These are phyloP conservation scores for Scophthalmus maximus DNA, from an alignment of 2,113 vertebrate genomes.

Conservation along the genomic window DNA sequence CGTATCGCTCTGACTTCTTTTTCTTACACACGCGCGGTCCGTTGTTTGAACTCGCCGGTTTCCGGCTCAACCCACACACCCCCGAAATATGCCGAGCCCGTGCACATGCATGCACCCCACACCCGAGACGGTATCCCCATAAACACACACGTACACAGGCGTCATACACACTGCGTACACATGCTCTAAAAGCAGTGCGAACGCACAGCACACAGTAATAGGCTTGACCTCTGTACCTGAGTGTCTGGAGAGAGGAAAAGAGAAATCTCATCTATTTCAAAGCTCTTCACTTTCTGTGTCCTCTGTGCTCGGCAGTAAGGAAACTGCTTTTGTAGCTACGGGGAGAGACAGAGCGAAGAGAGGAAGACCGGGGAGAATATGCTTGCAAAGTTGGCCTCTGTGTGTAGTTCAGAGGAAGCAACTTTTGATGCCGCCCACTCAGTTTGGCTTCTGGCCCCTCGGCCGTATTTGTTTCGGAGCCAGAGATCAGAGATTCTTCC, in stretches of 20 bases:
- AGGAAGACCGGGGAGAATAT: background rate
- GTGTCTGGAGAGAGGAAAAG: background rate
- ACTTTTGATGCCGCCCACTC: constrained; percentile 44
- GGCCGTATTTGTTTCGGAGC: constrained; percentile 14
- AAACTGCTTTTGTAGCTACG: constrained; percentile 8
- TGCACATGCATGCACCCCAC: background rate
- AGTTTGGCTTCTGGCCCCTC: constrained; percentile 26
- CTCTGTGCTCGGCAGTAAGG: background rate
- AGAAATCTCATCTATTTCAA: constrained; percentile 10
- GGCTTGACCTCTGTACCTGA: background rate
- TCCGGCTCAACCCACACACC: background rate
- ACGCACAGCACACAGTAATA: background rate
- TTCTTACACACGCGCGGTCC: too few species aligned
- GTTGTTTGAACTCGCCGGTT: too few species aligned
- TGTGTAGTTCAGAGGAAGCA: constrained; percentile 26
- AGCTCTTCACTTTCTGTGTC: background rate
- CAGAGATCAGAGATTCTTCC: constrained; percentile 42
- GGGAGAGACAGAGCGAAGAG: background rate
- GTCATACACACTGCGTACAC: background rate
- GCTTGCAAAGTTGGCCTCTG: constrained; percentile 41
- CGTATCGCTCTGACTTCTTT: too few species aligned
- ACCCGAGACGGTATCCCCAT: background rate
- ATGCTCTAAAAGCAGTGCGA: background rate
- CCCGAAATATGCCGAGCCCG: background rate
- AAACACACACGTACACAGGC: background rate